Base-by-base conservation (phyloP, 2,797 vertebrate species). In the Coccyzus lansbergi region DNA sequence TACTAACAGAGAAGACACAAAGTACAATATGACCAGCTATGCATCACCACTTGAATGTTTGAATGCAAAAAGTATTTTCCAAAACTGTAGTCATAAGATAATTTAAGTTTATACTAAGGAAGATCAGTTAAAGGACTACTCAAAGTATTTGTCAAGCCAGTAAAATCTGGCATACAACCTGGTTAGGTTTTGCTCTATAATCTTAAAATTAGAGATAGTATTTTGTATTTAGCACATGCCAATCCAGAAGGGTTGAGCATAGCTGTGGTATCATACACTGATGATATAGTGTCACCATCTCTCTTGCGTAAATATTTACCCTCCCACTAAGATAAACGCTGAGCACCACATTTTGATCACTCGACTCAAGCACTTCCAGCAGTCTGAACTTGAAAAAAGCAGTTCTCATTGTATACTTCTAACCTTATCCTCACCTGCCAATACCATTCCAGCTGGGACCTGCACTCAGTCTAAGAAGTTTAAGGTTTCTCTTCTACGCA, bases 311-410 rank as follows among this genome's bases (percentile, higher is more conserved):
- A 71, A 24, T 9, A 56, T 7, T 26, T n/a, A 72, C 38, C 14
- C 31, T 64, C 68, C 70, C 40, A 31, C 14, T 34, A 51, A 71
- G 18, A 25, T 1, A 31, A 8, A 58, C 58, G 24, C 29, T 70
- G 51, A 51, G 1, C 3, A 51, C 38, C 22, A 59, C 10, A 42
- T 59, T 90, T 28, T 65, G 16, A 56, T 16, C 28, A 34, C 28
- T 49, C 28, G 71, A 21, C 38, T 34, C 28, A 62, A 60, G 71
- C 6, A 36, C 24, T 51, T 88, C 28, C 0, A 0, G 10, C 13
- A n/a, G 13, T 4, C 8, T 1, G 9, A 51, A 64, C 12, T 31
- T 48, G 36, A 65, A 38, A 80, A 64, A 0, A 0, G 26, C 16
- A 49, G 12, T 40, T 59, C 8, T 68, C 18, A 20, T 7, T 28